Conservation (phyloP, 1,140 invertebrate genomes). For the Scylla paramamosain region DNA sequence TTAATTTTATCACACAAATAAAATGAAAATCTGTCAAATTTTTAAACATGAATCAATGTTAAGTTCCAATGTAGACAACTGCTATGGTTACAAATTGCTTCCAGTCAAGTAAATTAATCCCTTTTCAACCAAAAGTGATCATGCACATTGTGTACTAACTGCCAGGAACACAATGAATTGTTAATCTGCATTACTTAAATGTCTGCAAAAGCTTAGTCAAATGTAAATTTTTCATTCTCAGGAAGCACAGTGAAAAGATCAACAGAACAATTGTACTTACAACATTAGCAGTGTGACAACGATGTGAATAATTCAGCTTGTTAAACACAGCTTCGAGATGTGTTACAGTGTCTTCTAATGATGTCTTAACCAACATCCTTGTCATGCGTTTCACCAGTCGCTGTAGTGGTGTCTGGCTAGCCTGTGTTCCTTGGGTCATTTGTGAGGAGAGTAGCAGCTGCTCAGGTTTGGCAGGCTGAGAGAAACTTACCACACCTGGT, state of each 20-base stretch:
- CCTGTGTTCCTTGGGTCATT: constrained; percentile 79
- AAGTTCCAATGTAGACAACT: no score
- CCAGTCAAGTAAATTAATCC: no score
- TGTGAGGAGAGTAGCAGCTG: constrained; percentile 91
- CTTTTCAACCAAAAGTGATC: no score
- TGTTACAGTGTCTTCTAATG: constrained; percentile 84
- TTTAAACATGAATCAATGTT: no score
- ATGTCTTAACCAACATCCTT: constrained; percentile 90
- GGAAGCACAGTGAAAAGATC: neutral
- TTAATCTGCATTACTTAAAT: no score
- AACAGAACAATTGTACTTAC: constrained; percentile 80
- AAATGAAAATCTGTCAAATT: neutral
- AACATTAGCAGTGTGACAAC: constrained; percentile 82
- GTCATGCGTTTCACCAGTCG: constrained; percentile 94
- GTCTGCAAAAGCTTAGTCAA: no score
- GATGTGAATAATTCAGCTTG: constrained; percentile 83
- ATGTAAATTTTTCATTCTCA: no score
- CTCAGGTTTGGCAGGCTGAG: constrained; percentile 91
- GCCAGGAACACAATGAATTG: no score
- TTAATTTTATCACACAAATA: no score
- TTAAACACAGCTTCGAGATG: constrained; percentile 85
- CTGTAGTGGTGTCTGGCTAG: constrained; percentile 85
- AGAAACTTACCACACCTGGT: constrained; percentile 83
- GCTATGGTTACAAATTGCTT: no score
- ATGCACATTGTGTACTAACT: no score